These are phyloP conservation scores for Limnephilus lunatus DNA, from an alignment of 2,888 invertebrate species.

Conservation along the genomic window DNA sequence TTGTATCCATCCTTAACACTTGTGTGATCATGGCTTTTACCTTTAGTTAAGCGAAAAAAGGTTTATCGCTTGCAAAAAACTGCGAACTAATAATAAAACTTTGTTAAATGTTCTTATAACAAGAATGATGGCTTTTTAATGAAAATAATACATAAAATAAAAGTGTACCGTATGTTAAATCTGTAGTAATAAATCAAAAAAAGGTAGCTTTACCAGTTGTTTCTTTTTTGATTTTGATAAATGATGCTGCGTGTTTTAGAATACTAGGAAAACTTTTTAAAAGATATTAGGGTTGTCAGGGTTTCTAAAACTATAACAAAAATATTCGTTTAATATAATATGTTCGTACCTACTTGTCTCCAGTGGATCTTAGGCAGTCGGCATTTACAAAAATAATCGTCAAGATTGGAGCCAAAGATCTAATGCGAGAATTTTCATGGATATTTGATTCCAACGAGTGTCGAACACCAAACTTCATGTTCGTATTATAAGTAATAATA, in stretches of 20 bases:
- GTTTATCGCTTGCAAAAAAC: neutral
- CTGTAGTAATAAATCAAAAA: neutral
- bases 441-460: no score
- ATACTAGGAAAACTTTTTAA: neutral
- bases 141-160: neutral
- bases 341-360: no score
- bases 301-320: neutral
- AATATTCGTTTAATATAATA: no score
- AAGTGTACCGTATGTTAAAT: neutral
- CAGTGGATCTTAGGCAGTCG: no score
- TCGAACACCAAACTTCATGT: no score
- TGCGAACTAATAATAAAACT: neutral
- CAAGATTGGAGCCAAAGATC: no score
- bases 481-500: no score
- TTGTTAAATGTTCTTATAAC: conserved; percentile 7
- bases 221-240: neutral
- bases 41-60: neutral
- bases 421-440: no score
- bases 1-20: neutral
- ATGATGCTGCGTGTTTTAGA: neutral
- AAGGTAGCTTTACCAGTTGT: neutral
- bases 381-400: no score
- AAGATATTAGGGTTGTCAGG: neutral
- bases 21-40: neutral
- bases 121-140: neutral